Evolutionary conservation across 2,797 vertebrate genomes (phyloP).

Genomic region (Falco naumanni): DNA sequence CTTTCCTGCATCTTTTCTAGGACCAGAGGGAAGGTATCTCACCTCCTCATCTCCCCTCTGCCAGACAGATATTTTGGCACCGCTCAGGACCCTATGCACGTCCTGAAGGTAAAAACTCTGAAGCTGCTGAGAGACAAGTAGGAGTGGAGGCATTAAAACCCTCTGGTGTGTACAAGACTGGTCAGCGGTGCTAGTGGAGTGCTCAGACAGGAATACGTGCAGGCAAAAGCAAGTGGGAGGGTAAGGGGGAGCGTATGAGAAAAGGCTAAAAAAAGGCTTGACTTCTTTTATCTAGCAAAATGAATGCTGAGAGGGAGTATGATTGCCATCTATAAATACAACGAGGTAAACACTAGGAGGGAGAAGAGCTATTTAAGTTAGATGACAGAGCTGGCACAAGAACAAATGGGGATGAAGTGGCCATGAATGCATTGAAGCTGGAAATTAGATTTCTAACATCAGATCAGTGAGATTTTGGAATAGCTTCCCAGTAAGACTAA

Average conservation of each 20-base stretch:
- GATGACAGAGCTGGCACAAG: constrained; percentile 50
- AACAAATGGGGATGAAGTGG: constrained; percentile 59
- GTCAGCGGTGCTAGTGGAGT: not conserved
- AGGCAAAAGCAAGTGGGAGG: constrained; percentile 34
- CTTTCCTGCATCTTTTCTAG: not conserved
- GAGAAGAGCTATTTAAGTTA: constrained; percentile 48
- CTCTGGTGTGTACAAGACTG: not conserved
- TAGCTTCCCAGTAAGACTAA: constrained; percentile 39
- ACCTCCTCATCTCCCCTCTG: not conserved
- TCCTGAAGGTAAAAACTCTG: not conserved
- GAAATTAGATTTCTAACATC: constrained; percentile 55
- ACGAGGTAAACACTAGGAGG: constrained; percentile 53
- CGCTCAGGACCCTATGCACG: not conserved
- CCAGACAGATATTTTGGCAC: not conserved
- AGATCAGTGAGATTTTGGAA: constrained; percentile 47
- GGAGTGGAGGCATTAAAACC: not conserved
- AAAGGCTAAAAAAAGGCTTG: constrained; percentile 23
- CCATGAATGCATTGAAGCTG: constrained; percentile 35
- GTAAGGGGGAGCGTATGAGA: not conserved
- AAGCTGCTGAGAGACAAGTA: not conserved
- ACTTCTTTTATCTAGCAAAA: constrained; percentile 35
- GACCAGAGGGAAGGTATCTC: not conserved
- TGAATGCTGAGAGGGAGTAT: constrained; percentile 42
- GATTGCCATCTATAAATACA: constrained; percentile 56
- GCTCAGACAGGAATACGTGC: not conserved